Evolutionary conservation across 1,140 invertebrate genomes (phyloP).

Genomic region (Orius insidiosus): DNA sequence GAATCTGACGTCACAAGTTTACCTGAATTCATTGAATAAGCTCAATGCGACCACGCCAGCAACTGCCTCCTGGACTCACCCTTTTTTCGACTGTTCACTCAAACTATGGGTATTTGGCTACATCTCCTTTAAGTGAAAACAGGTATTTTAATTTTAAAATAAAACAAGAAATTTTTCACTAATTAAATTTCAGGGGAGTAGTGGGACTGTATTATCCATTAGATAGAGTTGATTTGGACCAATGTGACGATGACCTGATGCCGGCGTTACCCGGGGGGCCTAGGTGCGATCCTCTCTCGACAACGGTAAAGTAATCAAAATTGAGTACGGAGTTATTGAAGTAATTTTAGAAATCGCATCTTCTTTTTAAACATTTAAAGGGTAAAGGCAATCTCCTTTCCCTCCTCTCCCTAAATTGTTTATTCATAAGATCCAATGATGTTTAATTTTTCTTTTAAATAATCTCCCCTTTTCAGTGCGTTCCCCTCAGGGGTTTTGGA

Average conservation of each 20-base stretch:
- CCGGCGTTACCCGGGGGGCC: conserved; percentile 25
- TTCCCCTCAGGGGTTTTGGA: conserved; percentile 11
- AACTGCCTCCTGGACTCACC: conserved; percentile 15
- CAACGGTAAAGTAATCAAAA: conserved; percentile 20
- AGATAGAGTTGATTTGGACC: conserved; percentile 23
- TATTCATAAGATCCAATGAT: conserved; percentile 3
- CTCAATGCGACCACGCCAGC: conserved; percentile 2
- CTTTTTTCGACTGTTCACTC: conserved; percentile 18
- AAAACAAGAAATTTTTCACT: neutral
- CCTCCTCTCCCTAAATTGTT: neutral
- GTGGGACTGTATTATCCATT: conserved; percentile 23
- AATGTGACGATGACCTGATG: conserved; percentile 24
- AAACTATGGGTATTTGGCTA: conserved; percentile 18
- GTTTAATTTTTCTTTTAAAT: neutral
- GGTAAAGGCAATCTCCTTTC: conserved; percentile 2
- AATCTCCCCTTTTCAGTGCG: conserved; percentile 12
- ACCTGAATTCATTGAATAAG: conserved; percentile 8
- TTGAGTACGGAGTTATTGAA: conserved; percentile 2
- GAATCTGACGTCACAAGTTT: conserved; percentile 2
- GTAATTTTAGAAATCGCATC: conserved; percentile 12
- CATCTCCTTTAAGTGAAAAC: conserved; percentile 2
- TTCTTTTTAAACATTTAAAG: neutral
- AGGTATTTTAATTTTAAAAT: neutral
- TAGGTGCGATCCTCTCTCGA: conserved; percentile 24
- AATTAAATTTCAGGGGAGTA: conserved; percentile 15